Base-by-base conservation (phyloP, 2,888 invertebrate species). In the Archips crataeganus region DNA sequence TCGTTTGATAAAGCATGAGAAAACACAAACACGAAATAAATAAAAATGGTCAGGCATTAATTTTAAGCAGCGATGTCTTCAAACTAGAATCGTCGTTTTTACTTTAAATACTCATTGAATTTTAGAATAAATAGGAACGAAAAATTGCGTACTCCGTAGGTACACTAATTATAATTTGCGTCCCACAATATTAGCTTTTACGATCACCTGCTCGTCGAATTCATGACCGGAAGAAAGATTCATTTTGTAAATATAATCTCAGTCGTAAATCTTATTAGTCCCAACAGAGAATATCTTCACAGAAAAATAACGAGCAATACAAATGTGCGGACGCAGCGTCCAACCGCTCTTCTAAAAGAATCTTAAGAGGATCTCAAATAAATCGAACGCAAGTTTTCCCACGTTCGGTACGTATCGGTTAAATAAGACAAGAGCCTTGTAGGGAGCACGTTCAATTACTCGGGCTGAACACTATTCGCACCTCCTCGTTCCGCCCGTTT, bases 401-500 rank as follows among this genome's bases (percentile, higher is more conserved):
- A 68, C 68, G 73, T 60, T 63, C 70, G 47, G 61, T 71, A 74
- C 69, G 67, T 71, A 75, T 72, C 75, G 75, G 74, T 74, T 74
- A 74, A 74, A 74, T 67, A 75, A 69, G 73, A 75, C 73, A 70
- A 73, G 74, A 74, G 67, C 68, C 70, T 60, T 51, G 70, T 71
- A 65, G 68, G 68, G 76, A 76, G 76, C 75, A 78, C 77, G 79
- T 79, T 77, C 80, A 77, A 79, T 81, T 79, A 78, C 77, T 51
- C 70, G 68, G 70, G 70, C 63, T 70, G 78, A 79, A 79, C 82
- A 85, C 85, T 83, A 83, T 86, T 87, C 76, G 80, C 83, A 85
- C 85, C 84, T 87, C 83, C 81, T 83, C 78, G 81, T 79, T 78
- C 75, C 79, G 76, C 81, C 79, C 77, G 84, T 82, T 86, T 82